Base-by-base conservation (phyloP, 2,888 invertebrate species). In the Tubulanus polymorphus region DNA sequence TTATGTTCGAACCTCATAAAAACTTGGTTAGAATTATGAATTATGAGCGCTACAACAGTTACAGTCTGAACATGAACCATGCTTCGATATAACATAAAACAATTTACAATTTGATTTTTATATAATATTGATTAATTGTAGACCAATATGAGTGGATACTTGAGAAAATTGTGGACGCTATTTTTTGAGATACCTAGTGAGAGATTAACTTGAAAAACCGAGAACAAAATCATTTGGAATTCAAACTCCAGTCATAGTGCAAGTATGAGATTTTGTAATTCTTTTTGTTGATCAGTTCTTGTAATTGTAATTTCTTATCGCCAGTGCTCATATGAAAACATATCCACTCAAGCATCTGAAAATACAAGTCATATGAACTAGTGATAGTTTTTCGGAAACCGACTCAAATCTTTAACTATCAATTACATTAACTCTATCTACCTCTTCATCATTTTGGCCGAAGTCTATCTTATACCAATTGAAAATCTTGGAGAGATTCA, bases 401-500 rank as follows among this genome's bases (percentile, higher is more conserved):
- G 12, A 35, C n/a, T 35, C 12, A n/a, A 12, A n/a, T 12, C 12
- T 12, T 12, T 12, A 35, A 35, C n/a, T 12, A 12, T 12, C 12
- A n/a, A 12, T 10, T 8, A 15, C 15, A 45, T 8, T 10, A 45
- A 10, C n/a, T 12, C 46, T 45, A 18, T 53, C 52, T 55, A 76
- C 74, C 70, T 73, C 71, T 30, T 66, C 65, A 45, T 68, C 67
- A 47, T 67, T 70, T 2, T 64, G 63, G 2, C 74, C 81, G 69
- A 82, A 82, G 66, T 82, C 82, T 25, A 70, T 73, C 23, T 70
- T 67, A 66, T 81, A 82, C 81, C 81, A 81, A 56, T 79, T 80
- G 66, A 82, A 76, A 10, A 81, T 77, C 60, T 74, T 72, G 15
- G 80, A 76, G 15, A 82, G 65, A 37, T 68, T 63, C 3, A 82